phyloP scores from a whole-genome alignment of 2,888 invertebrate genomes.

The Clunio marinus region DNA sequence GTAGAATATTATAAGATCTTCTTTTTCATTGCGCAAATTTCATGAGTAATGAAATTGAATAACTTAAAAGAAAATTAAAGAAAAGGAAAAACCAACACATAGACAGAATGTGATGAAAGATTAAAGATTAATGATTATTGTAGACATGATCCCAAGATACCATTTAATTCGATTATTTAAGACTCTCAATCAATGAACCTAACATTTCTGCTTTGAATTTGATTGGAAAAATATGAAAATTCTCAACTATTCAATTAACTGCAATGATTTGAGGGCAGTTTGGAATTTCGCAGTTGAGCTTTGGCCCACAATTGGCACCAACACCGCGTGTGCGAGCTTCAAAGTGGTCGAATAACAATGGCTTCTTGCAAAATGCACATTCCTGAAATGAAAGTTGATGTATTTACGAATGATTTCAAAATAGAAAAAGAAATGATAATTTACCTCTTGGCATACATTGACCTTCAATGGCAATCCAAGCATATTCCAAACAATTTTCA shows the following conservation, averaged over 20 bases:
- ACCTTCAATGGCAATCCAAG: slow-evolving; percentile 59
- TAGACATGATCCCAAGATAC: no score
- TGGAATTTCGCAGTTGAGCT: neutral
- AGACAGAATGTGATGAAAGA: no score
- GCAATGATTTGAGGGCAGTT: slow-evolving; percentile 1
- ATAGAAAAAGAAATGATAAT: slow-evolving; percentile 5
- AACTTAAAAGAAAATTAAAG: no score
- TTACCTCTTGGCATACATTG: slow-evolving; percentile 48
- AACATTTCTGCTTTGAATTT: no score
- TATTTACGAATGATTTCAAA: neutral
- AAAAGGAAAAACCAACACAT: no score
- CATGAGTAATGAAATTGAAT: no score
- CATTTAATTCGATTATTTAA: no score
- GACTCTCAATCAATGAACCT: no score
- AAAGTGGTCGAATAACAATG: slow-evolving; percentile 54
- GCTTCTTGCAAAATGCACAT: slow-evolving; percentile 60
- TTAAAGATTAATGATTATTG: no score
- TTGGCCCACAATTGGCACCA: slow-evolving; percentile 30
- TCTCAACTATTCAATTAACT: neutral
- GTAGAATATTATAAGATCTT: no score
- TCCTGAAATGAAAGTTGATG: slow-evolving; percentile 46
- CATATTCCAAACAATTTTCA: slow-evolving; percentile 75
- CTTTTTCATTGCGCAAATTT: no score
- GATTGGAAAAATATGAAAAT: no score
- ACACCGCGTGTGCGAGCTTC: slow-evolving; percentile 50